Percentiles rank a stretch among this genome's conserved stretches.
These are phyloP conservation scores for Dioctria linearis DNA, from an alignment of 2,888 invertebrate genomes.

Conservation along the genomic window DNA sequence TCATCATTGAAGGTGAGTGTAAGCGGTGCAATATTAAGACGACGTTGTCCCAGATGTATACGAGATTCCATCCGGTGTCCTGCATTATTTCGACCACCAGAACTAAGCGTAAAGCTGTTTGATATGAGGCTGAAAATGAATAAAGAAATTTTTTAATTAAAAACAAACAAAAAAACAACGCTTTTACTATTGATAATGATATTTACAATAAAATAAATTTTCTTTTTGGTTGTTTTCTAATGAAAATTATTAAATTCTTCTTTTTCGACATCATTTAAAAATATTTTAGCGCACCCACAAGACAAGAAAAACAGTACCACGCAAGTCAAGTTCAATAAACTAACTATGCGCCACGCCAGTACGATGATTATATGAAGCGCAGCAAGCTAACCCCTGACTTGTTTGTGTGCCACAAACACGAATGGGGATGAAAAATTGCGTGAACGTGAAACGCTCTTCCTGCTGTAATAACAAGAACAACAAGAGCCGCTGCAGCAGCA, in stretches of 20 bases:
- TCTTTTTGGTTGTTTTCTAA: not conserved
- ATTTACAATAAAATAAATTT: conserved; percentile 37
- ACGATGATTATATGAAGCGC: not conserved
- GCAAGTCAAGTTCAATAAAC: conserved; percentile 38
- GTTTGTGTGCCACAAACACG: not conserved
- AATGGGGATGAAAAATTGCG: conserved; percentile 22
- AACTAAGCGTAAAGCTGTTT: conserved; percentile 73
- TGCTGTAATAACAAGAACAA: not conserved
- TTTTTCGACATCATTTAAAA: conserved; percentile 36
- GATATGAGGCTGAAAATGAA: conserved; percentile 72
- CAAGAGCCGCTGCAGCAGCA: too few relatives aligned
- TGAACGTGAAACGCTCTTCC: conserved; percentile 46
- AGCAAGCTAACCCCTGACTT: not conserved
- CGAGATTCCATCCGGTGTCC: conserved; percentile 65
- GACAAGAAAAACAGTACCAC: conserved; percentile 8
- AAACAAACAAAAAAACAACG: not conserved
- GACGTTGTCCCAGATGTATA: conserved; percentile 53
- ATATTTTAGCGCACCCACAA: conserved; percentile 17
- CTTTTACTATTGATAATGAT: not conserved
- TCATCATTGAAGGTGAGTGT: conserved; percentile 42
- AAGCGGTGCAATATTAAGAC: conserved; percentile 53
- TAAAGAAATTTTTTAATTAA: conserved; percentile 49
- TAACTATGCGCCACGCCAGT: conserved; percentile 31
- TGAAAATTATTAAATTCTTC: conserved; percentile 12
- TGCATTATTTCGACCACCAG: conserved; percentile 72